Percentiles rank a stretch among this genome's conserved stretches.
phyloP scores from a whole-genome alignment of 2,888 invertebrate species.

The Polyommatus iphigenia region DNA sequence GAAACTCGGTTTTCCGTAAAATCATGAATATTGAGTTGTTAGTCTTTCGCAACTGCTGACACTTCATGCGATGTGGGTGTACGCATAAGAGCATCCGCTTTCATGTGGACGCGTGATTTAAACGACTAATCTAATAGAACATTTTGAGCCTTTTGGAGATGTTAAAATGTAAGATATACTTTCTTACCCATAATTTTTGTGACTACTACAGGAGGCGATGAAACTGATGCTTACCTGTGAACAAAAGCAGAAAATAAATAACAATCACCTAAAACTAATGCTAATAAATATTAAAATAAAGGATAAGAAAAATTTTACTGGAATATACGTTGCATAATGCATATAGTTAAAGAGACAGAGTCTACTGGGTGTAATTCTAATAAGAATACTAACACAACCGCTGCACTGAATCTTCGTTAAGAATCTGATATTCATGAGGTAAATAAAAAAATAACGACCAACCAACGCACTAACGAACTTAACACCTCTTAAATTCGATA shows the following conservation, averaged over 20 bases:
- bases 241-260: no score
- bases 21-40: slow-evolving; percentile 1
- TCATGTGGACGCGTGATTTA: neutral
- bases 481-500: neutral
- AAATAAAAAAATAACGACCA: neutral
- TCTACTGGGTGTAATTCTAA: no score
- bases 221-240: slow-evolving; percentile 5
- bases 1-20: slow-evolving; percentile 15
- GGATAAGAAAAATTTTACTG: neutral
- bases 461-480: slow-evolving; percentile 1
- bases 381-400: neutral
- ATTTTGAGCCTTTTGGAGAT: no score
- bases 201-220: neutral
- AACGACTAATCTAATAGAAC: neutral
- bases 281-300: neutral
- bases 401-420: neutral
- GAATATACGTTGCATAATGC: no score
- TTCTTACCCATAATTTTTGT: neutral
- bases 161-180: neutral
- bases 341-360: no score
- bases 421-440: neutral
- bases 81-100: neutral
- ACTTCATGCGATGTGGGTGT: neutral
- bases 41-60: neutral
- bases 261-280: neutral